phyloP scores from a whole-genome alignment of 1,140 invertebrate genomes.

The Lordiphosa stackelbergi region DNA sequence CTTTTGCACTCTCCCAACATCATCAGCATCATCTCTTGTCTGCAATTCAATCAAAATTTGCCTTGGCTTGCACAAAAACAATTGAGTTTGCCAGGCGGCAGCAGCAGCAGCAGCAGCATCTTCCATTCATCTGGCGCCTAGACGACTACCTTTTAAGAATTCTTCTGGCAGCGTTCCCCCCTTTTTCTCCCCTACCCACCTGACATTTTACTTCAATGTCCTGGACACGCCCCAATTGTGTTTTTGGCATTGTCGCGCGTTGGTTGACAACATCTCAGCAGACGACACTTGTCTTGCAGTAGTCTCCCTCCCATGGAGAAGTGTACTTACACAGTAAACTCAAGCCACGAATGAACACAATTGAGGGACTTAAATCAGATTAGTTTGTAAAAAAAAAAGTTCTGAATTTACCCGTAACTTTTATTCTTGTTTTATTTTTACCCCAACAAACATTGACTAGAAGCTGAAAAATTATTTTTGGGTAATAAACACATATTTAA shows the following conservation, averaged over 20 bases:
- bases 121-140: conserved; percentile 10
- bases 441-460: too few relatives aligned
- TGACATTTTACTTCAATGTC: conserved; percentile 19
- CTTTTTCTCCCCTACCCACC: not conserved
- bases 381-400: too few relatives aligned
- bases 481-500: too few relatives aligned
- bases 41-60: conserved; percentile 70
- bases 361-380: not conserved
- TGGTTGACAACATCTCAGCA: conserved; percentile 60
- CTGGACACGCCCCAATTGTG: conserved; percentile 70
- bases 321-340: conserved; percentile 1
- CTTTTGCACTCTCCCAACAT: conserved; percentile 6
- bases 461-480: too few relatives aligned
- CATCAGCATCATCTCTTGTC: conserved; percentile 32
- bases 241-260: conserved; percentile 71
- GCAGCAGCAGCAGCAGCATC: not conserved
- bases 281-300: conserved; percentile 39
- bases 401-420: too few relatives aligned
- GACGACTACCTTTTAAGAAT: conserved; percentile 34
- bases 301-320: not conserved
- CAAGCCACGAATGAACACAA: not conserved
- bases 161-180: conserved; percentile 16
- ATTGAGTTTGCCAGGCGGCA: conserved; percentile 42
- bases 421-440: too few relatives aligned
- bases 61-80: conserved; percentile 61